Base-by-base conservation (phyloP, 1,140 invertebrate species). In the Micrasema longulum region DNA sequence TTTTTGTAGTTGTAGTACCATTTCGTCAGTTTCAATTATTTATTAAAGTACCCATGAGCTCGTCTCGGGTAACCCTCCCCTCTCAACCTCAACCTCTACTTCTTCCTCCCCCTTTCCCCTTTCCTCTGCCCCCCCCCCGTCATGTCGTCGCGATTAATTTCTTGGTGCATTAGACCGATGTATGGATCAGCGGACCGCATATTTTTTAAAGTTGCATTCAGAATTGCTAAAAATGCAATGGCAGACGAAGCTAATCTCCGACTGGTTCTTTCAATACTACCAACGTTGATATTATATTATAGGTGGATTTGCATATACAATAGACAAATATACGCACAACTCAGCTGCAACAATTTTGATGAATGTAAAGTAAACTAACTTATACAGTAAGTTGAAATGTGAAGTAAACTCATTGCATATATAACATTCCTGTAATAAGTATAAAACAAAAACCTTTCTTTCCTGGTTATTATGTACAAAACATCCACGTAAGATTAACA, bases 141-240 rank as follows among this genome's bases (percentile, higher is more conserved):
- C 22, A 9, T 45, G 45, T n/a, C 65, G 57, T 38, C 50, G 66
- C 52, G 73, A 71, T 74, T 74, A 74, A 71, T 74, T 74, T 74
- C 73, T 74, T 74, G 73, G 73, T 74, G 73, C 73, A 74, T 74
- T 74, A 74, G 64, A 53, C 64, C 64, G 22, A 52, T 41, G 69
- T 57, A 20, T 67, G 69, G 69, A 45, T 64, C 69, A 74, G 55
- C 63, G 63, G 68, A 22, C 72, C 60, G 72, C 63, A 74, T 70
- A 70, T 67, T 74, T 73, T 45, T 71, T 41, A 74, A 74, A 71
- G 36, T 71, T 68, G 68, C 68, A 60, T 70, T 26, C 45, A 14
- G 47, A 23, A 70, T 69, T 60, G 20, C 43, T 14, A 48, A 35
- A 55, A 36, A 50, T 73, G 47, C 48, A n/a, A n/a, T n/a, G 35